Evolutionary conservation across 1,140 invertebrate species (phyloP).

Genomic region (Drosophila quadrilineata): DNA sequence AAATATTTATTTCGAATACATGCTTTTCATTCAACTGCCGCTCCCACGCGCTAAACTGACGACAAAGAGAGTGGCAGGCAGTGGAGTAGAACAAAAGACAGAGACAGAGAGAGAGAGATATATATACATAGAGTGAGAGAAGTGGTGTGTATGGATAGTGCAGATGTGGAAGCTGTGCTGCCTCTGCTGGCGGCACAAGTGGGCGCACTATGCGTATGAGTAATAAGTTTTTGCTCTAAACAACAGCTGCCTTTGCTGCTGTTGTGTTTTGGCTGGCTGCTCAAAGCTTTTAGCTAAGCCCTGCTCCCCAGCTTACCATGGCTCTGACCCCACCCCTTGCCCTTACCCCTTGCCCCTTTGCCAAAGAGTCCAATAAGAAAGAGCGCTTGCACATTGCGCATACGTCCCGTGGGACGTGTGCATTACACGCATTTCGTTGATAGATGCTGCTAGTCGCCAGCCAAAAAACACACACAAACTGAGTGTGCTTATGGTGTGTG

Average conservation of each 20-base stretch:
- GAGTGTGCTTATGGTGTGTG: no score
- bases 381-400: constrained; percentile 15
- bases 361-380: no score
- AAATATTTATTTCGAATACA: constrained; percentile 12
- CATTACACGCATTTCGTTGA: constrained; percentile 23
- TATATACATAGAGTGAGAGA: not conserved
- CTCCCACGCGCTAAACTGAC: not conserved
- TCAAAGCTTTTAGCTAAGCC: constrained; percentile 30
- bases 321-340: not conserved
- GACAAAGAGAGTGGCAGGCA: no score
- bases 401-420: constrained; percentile 21
- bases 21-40: not conserved
- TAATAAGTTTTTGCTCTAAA: constrained; percentile 22
- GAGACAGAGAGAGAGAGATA: not conserved
- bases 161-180: not conserved
- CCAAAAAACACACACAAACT: no score
- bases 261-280: constrained; percentile 21
- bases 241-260: constrained; percentile 2
- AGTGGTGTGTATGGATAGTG: not conserved
- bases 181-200: no score
- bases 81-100: not conserved
- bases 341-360: no score
- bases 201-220: constrained; percentile 23
- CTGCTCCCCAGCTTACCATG: not conserved
- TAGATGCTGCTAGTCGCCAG: no score